Percentiles rank a stretch among this genome's conserved stretches.
Conservation (phyloP, 92 coral and sea anemone species). For the Siderastrea radians region DNA sequence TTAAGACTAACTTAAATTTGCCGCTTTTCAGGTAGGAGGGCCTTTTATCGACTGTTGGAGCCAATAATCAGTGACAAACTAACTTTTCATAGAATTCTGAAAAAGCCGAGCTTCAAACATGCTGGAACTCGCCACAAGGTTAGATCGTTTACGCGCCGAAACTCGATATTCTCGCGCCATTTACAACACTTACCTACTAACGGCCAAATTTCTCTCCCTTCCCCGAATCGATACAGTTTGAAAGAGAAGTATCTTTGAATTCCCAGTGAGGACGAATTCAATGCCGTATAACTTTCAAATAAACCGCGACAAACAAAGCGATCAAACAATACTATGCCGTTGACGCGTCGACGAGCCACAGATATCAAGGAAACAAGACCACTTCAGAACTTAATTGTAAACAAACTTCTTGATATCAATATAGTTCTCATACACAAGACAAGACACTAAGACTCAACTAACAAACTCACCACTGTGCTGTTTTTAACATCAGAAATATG, state of each 20-base stretch:
- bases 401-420: slow-evolving; percentile 40
- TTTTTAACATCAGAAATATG: not conserved
- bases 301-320: slow-evolving; percentile 72
- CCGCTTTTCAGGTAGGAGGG: no score
- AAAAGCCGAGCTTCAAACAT: not conserved
- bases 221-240: not conserved
- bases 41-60: not conserved
- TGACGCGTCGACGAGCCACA: not conserved
- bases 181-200: slow-evolving; percentile 15
- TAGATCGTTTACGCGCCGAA: not conserved
- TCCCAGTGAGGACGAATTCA: slow-evolving; percentile 29
- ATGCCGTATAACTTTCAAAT: slow-evolving; percentile 70
- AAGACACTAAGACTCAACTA: not conserved
- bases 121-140: not conserved
- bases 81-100: not conserved
- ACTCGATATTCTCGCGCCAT: slow-evolving; percentile 35
- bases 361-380: slow-evolving; percentile 6
- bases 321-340: slow-evolving; percentile 26
- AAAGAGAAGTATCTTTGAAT: not conserved
- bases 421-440: slow-evolving; percentile 1
- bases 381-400: slow-evolving; percentile 22
- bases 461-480: slow-evolving; percentile 3
- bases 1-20: no score
- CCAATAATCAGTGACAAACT: not conserved
- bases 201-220: not conserved